Percentiles rank a stretch among this genome's conserved stretches.
phyloP scores from a whole-genome alignment of 2,113 vertebrate genomes.

The Canis aureus region DNA sequence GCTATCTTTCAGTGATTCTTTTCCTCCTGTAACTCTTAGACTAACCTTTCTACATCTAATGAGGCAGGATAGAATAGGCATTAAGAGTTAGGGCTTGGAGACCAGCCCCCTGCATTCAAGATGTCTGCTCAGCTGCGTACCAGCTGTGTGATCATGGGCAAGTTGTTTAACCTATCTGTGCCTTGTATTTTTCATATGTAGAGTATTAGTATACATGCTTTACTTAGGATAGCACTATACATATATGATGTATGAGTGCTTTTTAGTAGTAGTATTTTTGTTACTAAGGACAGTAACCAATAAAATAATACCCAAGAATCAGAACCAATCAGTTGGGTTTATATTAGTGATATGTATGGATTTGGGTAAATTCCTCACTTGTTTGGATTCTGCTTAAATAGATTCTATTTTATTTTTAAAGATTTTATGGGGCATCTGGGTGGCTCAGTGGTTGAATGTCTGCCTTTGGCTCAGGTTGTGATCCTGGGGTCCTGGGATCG shows the following conservation, averaged over 20 bases:
- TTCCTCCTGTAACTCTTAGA: not conserved
- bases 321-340: not conserved
- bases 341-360: not conserved
- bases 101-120: not conserved
- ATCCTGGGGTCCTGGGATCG: too few species aligned
- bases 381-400: slow-evolving; percentile 15
- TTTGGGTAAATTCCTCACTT: slow-evolving; percentile 11
- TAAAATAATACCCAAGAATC: not conserved
- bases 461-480: too few species aligned
- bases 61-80: not conserved
- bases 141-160: not conserved
- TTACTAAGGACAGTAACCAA: not conserved
- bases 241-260: not conserved
- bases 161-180: not conserved
- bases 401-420: not conserved
- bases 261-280: not conserved
- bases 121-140: not conserved
- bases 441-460: too few species aligned
- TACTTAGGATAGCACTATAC: not conserved
- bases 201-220: not conserved
- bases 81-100: not conserved
- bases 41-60: not conserved
- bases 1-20: not conserved
- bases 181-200: not conserved
- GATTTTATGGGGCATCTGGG: too few species aligned